These are phyloP conservation scores for Thryonomys swinderianus DNA, from an alignment of 2,113 vertebrate species.

Conservation along the genomic window DNA sequence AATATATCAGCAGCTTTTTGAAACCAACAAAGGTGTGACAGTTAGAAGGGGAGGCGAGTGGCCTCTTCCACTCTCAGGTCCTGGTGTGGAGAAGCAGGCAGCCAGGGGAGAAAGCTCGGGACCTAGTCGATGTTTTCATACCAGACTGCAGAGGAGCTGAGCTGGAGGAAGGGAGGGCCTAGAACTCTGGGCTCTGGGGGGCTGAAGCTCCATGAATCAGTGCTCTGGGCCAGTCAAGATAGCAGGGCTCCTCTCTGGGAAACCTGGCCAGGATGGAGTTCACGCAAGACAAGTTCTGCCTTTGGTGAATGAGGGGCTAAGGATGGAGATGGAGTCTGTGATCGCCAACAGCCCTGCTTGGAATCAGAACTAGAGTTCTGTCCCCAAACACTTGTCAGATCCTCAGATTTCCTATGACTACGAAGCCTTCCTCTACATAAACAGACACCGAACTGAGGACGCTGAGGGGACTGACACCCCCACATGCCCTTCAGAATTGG, in stretches of 20 bases:
- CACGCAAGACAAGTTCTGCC: background rate
- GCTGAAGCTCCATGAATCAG: background rate
- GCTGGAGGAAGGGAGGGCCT: background rate
- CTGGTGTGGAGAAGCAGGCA: background rate
- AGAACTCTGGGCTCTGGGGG: background rate
- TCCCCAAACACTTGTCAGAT: background rate
- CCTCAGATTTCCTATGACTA: background rate
- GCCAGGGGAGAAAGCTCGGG: background rate
- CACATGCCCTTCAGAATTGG: background rate
- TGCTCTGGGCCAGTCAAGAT: background rate
- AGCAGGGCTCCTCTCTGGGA: background rate
- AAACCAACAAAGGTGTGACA: slow-evolving; percentile 75
- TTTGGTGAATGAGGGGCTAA: background rate
- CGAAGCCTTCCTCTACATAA: background rate
- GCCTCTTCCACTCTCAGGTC: background rate
- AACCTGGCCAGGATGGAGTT: background rate
- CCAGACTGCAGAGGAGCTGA: background rate
- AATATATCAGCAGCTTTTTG: slow-evolving; percentile 82
- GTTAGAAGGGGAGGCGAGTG: background rate
- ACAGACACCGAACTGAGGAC: background rate
- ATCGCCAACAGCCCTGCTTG: background rate
- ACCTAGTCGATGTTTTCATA: background rate
- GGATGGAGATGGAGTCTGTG: no score
- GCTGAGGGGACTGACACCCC: background rate
- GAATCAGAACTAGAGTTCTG: no score